A percentile compares a stretch with the other conserved stretches of the same genome.
Conservation (phyloP, 2,113 vertebrate species). For the Mustelus asterias region DNA sequence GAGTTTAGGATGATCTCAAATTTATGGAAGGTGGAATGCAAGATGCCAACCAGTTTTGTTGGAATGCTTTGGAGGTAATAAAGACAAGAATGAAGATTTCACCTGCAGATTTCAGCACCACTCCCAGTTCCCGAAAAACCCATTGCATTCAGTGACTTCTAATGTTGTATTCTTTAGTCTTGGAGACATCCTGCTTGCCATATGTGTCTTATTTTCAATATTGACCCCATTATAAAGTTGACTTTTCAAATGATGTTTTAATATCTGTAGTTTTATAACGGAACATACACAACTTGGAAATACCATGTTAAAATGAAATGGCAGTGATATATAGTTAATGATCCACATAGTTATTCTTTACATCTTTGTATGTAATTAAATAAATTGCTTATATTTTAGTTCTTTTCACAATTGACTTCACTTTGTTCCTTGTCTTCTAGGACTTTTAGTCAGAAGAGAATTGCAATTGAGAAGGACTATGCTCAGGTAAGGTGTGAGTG, state of each 20-base stretch:
- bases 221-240: background rate
- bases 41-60: too few species aligned
- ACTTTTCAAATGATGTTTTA: background rate
- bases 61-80: too few species aligned
- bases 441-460: constrained; percentile 95
- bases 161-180: background rate
- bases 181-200: background rate
- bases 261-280: background rate
- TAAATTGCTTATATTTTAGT: constrained; percentile 31
- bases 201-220: background rate
- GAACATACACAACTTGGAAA: background rate
- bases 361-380: background rate
- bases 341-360: background rate
- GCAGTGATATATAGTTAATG: background rate
- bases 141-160: background rate
- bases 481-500: constrained; percentile 73
- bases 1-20: too few species aligned
- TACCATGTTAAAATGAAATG: background rate
- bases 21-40: too few species aligned
- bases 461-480: constrained; percentile 91
- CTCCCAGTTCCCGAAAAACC: too few species aligned
- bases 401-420: constrained; percentile 34
- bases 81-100: background rate
- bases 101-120: background rate
- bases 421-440: constrained; percentile 57